Evolutionary conservation across 2,888 invertebrate species (phyloP).

Genomic region (Zaprionus lineosus): DNA sequence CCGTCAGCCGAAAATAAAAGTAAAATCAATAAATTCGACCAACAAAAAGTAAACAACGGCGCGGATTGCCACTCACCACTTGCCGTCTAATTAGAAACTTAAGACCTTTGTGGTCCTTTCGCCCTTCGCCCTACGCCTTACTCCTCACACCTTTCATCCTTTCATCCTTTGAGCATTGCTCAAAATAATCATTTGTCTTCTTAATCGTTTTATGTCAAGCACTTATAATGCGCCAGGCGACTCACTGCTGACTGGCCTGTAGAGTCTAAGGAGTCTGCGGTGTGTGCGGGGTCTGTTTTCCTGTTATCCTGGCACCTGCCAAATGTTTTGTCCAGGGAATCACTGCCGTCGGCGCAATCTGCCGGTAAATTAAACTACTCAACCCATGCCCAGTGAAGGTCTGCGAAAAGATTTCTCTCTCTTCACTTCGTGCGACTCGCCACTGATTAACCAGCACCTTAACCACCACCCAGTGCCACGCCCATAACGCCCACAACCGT

Average conservation of each 20-base stretch:
- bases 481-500: too few species aligned
- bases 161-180: constrained; percentile 56
- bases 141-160: too few species aligned
- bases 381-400: constrained; percentile 31
- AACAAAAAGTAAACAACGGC: constrained; percentile 3
- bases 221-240: constrained; percentile 4
- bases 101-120: constrained; percentile 36
- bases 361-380: constrained; percentile 70
- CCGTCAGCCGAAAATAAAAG: background rate
- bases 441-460: too few species aligned
- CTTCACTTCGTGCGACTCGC: too few species aligned
- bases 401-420: too few species aligned
- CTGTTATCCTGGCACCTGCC: constrained; percentile 45
- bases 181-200: constrained; percentile 74
- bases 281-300: constrained; percentile 9
- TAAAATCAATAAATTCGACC: constrained; percentile 55
- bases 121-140: constrained; percentile 2
- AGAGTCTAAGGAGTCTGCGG: too few species aligned
- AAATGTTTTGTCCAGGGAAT: constrained; percentile 55
- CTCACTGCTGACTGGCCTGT: background rate
- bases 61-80: constrained; percentile 16
- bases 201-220: constrained; percentile 62
- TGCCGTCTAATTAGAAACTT: constrained; percentile 61
- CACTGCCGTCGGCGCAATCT: constrained; percentile 50
- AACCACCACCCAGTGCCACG: too few species aligned